These are phyloP conservation scores for Anabas testudineus DNA, from an alignment of 2,797 vertebrate genomes.

Conservation along the genomic window DNA sequence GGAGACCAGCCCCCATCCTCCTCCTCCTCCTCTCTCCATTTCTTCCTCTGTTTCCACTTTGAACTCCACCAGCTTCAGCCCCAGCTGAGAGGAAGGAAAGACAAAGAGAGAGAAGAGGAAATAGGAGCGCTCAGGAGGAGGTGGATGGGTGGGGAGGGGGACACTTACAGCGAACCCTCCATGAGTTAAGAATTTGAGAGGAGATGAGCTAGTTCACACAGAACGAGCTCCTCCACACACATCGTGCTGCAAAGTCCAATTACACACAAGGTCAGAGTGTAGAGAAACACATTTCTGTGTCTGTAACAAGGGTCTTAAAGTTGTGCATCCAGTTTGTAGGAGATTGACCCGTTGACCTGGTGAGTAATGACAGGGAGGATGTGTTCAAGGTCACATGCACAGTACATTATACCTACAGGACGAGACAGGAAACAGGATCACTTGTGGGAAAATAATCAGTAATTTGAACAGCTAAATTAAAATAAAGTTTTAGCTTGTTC, in stretches of 20 bases:
- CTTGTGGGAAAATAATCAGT: neutral
- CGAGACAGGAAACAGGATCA: neutral
- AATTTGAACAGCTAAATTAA: no score
- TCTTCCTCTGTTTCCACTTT: constrained; percentile 50
- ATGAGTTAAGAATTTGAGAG: constrained; percentile 35
- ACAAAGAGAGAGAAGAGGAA: constrained; percentile 15
- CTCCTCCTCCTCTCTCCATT: constrained; percentile 20
- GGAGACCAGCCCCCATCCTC: constrained; percentile 23
- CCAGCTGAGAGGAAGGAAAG: constrained; percentile 56
- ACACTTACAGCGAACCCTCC: constrained; percentile 43
- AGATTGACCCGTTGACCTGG: neutral
- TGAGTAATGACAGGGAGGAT: neutral
- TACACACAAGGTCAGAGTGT: constrained; percentile 37
- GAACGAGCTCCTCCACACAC: neutral
- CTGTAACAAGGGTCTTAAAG: constrained; percentile 3
- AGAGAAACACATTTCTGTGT: constrained; percentile 6
- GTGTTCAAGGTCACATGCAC: neutral
- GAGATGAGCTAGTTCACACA: constrained; percentile 26
- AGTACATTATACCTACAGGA: neutral
- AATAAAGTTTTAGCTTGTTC: no score
- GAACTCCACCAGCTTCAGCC: constrained; percentile 35
- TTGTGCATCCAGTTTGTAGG: neutral
- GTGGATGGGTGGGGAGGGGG: neutral
- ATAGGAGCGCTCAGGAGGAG: constrained; percentile 13
- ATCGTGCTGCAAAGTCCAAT: constrained; percentile 7